Percentiles rank a stretch among this genome's conserved stretches.
These are phyloP conservation scores for Boulengeromyrus knoepffleri DNA, from an alignment of 2,113 vertebrate species.

Conservation along the genomic window DNA sequence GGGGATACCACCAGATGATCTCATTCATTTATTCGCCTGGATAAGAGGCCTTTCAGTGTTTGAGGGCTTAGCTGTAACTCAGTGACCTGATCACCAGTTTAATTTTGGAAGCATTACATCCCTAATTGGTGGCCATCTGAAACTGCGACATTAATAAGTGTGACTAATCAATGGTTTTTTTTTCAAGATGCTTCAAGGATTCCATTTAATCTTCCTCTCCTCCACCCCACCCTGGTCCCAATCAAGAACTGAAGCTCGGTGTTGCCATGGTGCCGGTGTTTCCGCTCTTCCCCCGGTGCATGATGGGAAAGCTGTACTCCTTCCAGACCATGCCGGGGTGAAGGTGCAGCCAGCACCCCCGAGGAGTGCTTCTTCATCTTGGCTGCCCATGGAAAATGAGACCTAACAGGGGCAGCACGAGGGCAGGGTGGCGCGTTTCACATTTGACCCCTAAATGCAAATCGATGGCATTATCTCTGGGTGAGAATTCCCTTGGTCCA, in stretches of 20 bases:
- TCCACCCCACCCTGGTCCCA: neutral
- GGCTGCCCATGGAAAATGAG: neutral
- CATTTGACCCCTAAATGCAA: neutral
- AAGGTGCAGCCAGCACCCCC: neutral
- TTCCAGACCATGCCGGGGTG: neutral
- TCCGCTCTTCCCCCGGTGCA: neutral
- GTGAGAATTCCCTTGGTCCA: neutral
- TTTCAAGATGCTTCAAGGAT: neutral
- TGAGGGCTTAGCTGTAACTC: slow-evolving; percentile 8
- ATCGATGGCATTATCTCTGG: neutral
- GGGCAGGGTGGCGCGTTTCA: neutral
- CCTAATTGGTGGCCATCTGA: neutral
- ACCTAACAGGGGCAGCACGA: neutral
- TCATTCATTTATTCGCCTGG: neutral
- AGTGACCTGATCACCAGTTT: neutral
- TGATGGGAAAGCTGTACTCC: neutral
- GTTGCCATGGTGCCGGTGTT: neutral
- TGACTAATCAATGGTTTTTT: slow-evolving; percentile 10
- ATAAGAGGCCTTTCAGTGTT: slow-evolving; percentile 3
- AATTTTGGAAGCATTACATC: neutral
- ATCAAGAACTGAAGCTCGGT: neutral
- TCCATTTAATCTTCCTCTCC: neutral
- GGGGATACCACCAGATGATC: neutral
- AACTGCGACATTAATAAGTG: neutral
- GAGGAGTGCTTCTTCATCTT: neutral